Conservation (phyloP, 2,888 invertebrate genomes). For the Leptinotarsa rubiginosa region DNA sequence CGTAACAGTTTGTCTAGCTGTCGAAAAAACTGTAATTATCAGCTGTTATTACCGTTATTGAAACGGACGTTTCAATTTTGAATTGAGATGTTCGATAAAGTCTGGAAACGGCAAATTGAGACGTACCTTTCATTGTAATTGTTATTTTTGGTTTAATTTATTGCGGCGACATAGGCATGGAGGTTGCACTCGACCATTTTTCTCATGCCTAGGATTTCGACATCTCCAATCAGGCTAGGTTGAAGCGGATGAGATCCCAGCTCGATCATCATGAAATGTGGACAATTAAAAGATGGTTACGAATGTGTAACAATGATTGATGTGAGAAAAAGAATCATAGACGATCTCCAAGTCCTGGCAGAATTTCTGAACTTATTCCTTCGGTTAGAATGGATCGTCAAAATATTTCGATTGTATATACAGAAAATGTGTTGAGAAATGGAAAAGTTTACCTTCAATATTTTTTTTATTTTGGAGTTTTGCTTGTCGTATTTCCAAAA, state of each 20-base stretch:
- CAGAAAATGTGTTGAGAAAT: too few relatives aligned
- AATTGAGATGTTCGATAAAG: conserved; percentile 31
- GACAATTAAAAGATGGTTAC: not conserved
- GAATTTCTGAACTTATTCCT: too few relatives aligned
- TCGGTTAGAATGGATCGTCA: too few relatives aligned
- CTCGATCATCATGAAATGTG: not conserved
- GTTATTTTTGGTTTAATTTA: conserved; percentile 16
- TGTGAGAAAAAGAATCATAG: not conserved
- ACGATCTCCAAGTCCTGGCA: too few relatives aligned
- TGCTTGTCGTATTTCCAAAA: too few relatives aligned
- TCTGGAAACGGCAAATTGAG: conserved; percentile 15
- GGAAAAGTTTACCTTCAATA: too few relatives aligned
- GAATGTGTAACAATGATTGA: not conserved
- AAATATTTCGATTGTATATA: too few relatives aligned
- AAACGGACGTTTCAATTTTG: conserved; percentile 32
- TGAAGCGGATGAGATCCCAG: conserved; percentile 7
- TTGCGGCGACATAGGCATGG: not conserved
- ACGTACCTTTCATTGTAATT: conserved; percentile 7
- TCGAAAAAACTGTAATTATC: conserved; percentile 37
- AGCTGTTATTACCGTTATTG: conserved; percentile 33
- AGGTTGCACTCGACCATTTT: conserved; percentile 10
- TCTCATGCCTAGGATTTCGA: conserved; percentile 17
- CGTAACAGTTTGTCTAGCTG: conserved; percentile 20
- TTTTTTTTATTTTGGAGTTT: too few relatives aligned
- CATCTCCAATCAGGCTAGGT: conserved; percentile 15